Base-by-base conservation (phyloP, 2,888 invertebrate species). In the Pasiphila rectangulata region DNA sequence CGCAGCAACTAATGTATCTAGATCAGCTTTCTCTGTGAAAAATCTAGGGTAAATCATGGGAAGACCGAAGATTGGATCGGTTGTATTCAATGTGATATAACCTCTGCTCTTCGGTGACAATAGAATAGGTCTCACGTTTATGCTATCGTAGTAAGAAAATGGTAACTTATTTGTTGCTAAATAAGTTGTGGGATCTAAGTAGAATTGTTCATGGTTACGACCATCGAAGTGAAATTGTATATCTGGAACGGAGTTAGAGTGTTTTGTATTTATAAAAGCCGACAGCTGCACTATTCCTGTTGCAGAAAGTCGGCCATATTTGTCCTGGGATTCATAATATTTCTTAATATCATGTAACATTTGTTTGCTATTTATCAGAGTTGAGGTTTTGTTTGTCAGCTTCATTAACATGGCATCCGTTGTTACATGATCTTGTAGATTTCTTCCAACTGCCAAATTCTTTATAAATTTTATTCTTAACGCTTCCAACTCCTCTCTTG, bases 31-130 rank as follows among this genome's bases (percentile, higher is more conserved):
- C n/a, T 88, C 83, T 3, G 89, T 89, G 47, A 92, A 93, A 40
- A 91, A 92, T 59, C 91, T 92, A 0, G 95, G 92, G 63, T 93
- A 92, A 51, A 96, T 93, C 38, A 93, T 66, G 0, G 95, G 96
- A 48, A 90, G 87, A 0, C 94, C 93, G 63, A 90, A 90, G 25
- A 72, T 81, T 0, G 95, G 95, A 81, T 96, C 90, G 0, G 91
- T 90, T 25, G 83, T 84, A 63, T 93, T 93, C 6, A 96, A 75
- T 44, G 80, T 76, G 2, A 93, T 61, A 39, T 80, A 85, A 0
- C 93, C 93, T 63, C 92, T 82, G 54, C 93, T 93, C 57, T 83
- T 82, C 0, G 93, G 93, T 30, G 77, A 67, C 37, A 93, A 62
- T 0, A 93, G 72, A 46, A 93, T 90, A 0, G 93, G 92, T 52